Conservation (phyloP, 2,797 vertebrate genomes). For the Tenualosa thibaudeaui region DNA sequence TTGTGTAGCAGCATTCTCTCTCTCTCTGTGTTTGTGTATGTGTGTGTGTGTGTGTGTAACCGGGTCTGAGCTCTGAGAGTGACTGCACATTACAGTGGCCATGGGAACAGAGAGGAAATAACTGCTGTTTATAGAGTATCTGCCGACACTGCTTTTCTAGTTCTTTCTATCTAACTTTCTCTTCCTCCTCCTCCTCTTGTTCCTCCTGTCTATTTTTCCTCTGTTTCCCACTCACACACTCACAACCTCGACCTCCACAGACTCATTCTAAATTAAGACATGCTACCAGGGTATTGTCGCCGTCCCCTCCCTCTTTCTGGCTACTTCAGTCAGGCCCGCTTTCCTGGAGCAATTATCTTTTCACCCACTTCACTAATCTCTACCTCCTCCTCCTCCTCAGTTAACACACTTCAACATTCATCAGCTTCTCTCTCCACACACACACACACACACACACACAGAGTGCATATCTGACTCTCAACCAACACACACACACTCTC, state of each 20-base stretch:
- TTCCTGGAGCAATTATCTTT: neutral
- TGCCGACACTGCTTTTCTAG: conserved; percentile 9
- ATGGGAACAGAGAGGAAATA: neutral
- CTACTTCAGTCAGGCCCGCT: neutral
- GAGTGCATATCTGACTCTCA: neutral
- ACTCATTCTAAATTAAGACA: neutral
- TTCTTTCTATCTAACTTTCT: neutral
- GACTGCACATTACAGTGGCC: conserved; percentile 9
- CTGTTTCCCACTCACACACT: neutral
- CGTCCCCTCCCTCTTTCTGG: neutral
- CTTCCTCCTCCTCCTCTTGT: neutral
- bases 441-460: neutral
- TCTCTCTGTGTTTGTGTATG: neutral
- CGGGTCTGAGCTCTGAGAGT: neutral
- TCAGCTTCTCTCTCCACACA: neutral
- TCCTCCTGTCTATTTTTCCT: neutral
- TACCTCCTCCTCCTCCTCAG: neutral
- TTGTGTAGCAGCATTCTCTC: neutral
- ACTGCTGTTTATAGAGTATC: neutral
- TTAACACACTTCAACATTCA: conserved; percentile 9
- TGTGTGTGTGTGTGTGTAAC: neutral
- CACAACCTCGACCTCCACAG: neutral
- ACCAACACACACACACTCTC: neutral
- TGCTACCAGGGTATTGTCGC: neutral
- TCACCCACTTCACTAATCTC: conserved; percentile 1